Base-by-base conservation (phyloP, 2,888 invertebrate species). In the Charanyca ferruginea region DNA sequence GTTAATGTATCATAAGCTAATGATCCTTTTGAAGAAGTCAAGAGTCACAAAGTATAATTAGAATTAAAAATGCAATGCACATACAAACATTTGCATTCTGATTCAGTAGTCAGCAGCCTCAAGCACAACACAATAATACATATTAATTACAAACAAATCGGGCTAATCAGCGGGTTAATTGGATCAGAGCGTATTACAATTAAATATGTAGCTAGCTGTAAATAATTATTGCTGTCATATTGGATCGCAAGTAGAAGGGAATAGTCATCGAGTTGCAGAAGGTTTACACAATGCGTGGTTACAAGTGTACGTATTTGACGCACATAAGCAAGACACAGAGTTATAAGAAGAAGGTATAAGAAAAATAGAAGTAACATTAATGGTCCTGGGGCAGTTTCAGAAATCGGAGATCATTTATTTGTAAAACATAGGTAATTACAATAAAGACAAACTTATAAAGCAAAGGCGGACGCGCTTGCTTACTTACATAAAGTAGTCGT, bases 151-250 rank as follows among this genome's bases (percentile, higher is more conserved):
- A 67, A 63, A 74, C 71, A 72, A 71, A 76, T 79, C 35, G 45
- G 62, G 66, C 80, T 82, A 79, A 79, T 81, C 80, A 80, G 65
- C 58, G 65, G 60, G 60, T 66, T 80, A 80, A 82, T 82, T 80
- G 67, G 69, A 77, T 82, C 60, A 69, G 69, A 49, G 55, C 48
- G 63, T 61, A 80, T 61, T 65, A 61, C 66, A 67, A 82, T 80
- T 73, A 76, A 80, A 80, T 80, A 80, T 80, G 64, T 66, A 82
- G 44, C 62, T 66, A 64, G 66, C 57, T 59, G 47, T 66, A 54
- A 80, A 77, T 80, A 64, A 72, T 77, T 72, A 73, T 51, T 45
- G 38, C 53, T 55, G 68, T 68, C 55, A 68, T 68, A 77, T 59
- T 54, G 66, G 41, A 53, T 48, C 7, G 54, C 55, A 51, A 57